Conservation (phyloP, 2,113 vertebrate species). For the Forbesichthys papilliferus region DNA sequence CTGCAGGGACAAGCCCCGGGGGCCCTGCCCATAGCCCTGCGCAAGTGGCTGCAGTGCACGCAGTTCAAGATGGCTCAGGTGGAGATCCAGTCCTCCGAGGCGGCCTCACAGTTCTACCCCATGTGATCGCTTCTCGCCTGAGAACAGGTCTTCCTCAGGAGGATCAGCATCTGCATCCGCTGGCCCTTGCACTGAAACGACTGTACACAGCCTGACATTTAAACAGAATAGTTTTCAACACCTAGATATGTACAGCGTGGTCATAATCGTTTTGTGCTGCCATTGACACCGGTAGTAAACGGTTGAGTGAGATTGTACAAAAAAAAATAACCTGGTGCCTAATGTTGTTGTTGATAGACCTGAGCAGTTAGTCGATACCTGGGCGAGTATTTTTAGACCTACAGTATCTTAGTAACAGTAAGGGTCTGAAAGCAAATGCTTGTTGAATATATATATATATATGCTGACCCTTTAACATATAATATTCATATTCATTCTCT, state of each 20-base stretch:
- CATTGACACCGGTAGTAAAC: constrained; percentile 24
- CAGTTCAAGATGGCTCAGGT: constrained; percentile 99
- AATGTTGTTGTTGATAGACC: constrained; percentile 52
- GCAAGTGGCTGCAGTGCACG: constrained; percentile 96
- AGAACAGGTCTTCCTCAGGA: not conserved
- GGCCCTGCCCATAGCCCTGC: constrained; percentile 83
- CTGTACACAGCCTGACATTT: constrained; percentile 28
- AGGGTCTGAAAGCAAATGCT: constrained; percentile 44
- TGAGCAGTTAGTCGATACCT: constrained; percentile 27
- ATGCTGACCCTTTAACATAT: constrained; percentile 45
- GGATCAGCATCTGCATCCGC: constrained; percentile 35
- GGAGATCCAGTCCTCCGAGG: constrained; percentile 98
- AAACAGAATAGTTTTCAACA: constrained; percentile 41
- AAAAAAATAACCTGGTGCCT: constrained; percentile 32
- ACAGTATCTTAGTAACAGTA: constrained; percentile 27
- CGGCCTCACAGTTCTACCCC: constrained; percentile 98
- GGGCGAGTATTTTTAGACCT: constrained; percentile 44
- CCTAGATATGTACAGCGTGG: constrained; percentile 58
- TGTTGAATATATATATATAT: constrained; percentile 41
- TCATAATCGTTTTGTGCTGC: constrained; percentile 56
- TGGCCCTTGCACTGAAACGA: constrained; percentile 27
- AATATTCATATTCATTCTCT: constrained; percentile 61
- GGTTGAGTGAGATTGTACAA: constrained; percentile 22
- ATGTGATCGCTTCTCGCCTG: constrained; percentile 78
- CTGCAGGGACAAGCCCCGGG: constrained; percentile 83